phyloP scores from a whole-genome alignment of 2,797 vertebrate genomes.

The Mallotus villosus region DNA sequence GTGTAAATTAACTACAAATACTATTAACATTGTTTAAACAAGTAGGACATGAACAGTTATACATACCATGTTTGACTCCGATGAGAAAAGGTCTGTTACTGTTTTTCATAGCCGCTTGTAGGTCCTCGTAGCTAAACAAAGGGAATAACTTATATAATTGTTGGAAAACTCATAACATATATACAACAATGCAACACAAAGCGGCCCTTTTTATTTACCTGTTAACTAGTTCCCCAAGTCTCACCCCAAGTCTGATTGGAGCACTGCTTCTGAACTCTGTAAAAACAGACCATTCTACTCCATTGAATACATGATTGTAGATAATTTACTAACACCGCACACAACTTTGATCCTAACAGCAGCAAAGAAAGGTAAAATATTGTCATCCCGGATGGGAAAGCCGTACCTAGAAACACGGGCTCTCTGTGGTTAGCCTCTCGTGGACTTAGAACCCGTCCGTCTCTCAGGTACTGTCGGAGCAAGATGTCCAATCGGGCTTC shows the following conservation, averaged over 20 bases:
- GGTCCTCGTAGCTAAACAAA: constrained; percentile 64
- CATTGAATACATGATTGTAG: too few species aligned
- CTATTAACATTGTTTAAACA: background rate
- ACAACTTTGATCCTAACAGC: too few species aligned
- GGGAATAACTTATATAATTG: background rate
- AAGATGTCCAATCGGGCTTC: constrained; percentile 81
- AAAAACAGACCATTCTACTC: constrained; percentile 15
- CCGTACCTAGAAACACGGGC: constrained; percentile 80
- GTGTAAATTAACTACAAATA: background rate
- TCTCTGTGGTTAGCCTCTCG: constrained; percentile 79
- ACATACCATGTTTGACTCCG: constrained; percentile 66
- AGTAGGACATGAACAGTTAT: background rate
- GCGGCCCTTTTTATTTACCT: constrained; percentile 44
- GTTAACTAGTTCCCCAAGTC: constrained; percentile 67
- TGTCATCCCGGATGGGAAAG: too few species aligned
- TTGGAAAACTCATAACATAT: background rate
- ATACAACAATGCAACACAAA: constrained; percentile 2
- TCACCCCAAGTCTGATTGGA: constrained; percentile 70
- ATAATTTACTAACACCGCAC: too few species aligned
- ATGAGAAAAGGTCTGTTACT: constrained; percentile 68
- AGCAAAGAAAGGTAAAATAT: too few species aligned
- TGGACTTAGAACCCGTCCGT: constrained; percentile 68
- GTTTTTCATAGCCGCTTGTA: constrained; percentile 63
- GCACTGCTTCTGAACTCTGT: constrained; percentile 62
- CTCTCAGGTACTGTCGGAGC: constrained; percentile 72